Evolutionary conservation across 1,140 invertebrate genomes (phyloP).

Genomic region (Rhopalosiphum padi): DNA sequence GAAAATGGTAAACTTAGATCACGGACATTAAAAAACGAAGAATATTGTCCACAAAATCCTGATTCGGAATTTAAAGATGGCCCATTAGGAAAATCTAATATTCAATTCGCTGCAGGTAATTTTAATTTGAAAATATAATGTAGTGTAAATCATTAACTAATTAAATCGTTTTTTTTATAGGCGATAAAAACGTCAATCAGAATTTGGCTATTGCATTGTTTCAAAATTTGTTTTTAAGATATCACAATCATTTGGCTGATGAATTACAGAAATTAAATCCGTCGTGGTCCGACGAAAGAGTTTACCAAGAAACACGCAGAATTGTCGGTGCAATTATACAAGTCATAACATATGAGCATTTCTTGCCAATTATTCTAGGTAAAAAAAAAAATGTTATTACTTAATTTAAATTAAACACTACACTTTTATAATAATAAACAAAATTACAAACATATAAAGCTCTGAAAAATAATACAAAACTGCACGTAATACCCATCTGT

Average conservation of each 20-base stretch:
- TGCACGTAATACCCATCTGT: background rate
- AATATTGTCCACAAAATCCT: slow-evolving; percentile 28
- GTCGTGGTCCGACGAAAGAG: slow-evolving; percentile 58
- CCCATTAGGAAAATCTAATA: background rate
- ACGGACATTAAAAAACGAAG: background rate
- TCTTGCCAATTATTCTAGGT: slow-evolving; percentile 71
- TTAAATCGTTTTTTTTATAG: slow-evolving; percentile 1
- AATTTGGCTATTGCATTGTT: slow-evolving; percentile 57
- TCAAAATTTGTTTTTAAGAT: slow-evolving; percentile 56
- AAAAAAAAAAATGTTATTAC: slow-evolving; percentile 49
- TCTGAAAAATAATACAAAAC: background rate
- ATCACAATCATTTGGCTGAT: slow-evolving; percentile 62
- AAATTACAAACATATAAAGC: background rate
- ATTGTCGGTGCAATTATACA: slow-evolving; percentile 67
- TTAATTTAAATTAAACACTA: background rate
- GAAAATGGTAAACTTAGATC: slow-evolving; percentile 32
- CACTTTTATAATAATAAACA: background rate
- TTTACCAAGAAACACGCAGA: slow-evolving; percentile 61
- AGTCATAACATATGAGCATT: slow-evolving; percentile 74
- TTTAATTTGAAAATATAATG: background rate
- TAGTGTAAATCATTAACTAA: background rate
- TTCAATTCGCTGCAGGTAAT: slow-evolving; percentile 39
- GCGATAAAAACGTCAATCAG: slow-evolving; percentile 57
- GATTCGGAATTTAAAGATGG: background rate
- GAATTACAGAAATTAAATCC: slow-evolving; percentile 60